Conservation (phyloP, 2,113 vertebrate genomes). For the Illadopsis cleaveri region DNA sequence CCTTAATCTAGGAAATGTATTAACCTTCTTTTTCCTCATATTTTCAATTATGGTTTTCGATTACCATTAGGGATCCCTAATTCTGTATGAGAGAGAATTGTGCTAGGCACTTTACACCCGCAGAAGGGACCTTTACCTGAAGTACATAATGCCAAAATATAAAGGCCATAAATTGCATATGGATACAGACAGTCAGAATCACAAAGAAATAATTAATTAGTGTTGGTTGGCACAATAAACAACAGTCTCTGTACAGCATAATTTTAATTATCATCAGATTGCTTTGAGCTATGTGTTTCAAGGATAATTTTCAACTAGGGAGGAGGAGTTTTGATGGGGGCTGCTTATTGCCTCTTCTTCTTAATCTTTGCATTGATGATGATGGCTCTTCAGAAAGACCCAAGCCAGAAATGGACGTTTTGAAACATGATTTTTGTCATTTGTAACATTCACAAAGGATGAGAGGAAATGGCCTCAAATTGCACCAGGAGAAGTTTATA, state of each 20-base stretch:
- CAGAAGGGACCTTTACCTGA: neutral
- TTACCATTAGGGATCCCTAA: neutral
- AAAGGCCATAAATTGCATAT: neutral
- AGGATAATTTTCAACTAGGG: neutral
- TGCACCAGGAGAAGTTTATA: neutral
- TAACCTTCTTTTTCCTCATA: neutral
- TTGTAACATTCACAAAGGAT: neutral
- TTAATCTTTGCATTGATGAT: neutral
- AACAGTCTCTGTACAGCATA: neutral
- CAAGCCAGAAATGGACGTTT: neutral
- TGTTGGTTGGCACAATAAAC: neutral
- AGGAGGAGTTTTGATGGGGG: neutral
- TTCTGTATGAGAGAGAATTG: neutral
- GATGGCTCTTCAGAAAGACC: neutral
- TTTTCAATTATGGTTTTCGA: neutral
- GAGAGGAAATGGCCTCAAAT: neutral
- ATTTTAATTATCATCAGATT: conserved; percentile 22
- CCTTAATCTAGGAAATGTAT: neutral
- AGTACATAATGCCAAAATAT: neutral
- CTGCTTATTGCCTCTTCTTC: neutral
- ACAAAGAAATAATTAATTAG: neutral
- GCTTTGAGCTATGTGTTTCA: conserved; percentile 4
- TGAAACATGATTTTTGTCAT: neutral
- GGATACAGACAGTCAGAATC: neutral
- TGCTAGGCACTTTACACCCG: neutral